Conservation (phyloP, 2,113 vertebrate species). For the Tonatia bakeri region DNA sequence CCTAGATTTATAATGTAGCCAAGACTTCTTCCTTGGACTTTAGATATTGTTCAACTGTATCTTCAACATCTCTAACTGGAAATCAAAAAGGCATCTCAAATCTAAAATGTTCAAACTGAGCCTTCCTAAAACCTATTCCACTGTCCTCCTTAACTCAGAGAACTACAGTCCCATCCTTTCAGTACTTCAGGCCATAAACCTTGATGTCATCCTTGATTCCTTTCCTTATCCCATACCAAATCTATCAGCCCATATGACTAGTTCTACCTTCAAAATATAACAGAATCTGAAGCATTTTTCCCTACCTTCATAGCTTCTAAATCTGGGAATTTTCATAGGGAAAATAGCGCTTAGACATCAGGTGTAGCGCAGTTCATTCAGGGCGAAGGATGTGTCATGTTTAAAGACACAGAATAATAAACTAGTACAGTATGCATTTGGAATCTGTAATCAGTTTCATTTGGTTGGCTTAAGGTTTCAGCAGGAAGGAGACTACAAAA, state of each 20-base stretch:
- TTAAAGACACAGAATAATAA: slow-evolving; percentile 12
- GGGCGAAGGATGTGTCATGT: not conserved
- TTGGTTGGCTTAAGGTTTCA: not conserved
- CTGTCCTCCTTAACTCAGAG: not conserved
- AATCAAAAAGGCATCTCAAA: not conserved
- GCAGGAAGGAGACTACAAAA: not conserved
- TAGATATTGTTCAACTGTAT: not conserved
- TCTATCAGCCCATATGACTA: not conserved
- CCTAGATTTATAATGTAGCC: not conserved
- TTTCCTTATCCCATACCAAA: not conserved
- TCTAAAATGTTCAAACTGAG: not conserved
- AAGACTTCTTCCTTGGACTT: not conserved
- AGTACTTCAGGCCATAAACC: not conserved
- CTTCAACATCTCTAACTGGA: not conserved
- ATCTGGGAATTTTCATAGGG: not conserved
- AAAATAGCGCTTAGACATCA: not conserved
- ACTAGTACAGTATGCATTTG: not conserved
- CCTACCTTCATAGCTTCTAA: not conserved
- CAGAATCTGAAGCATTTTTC: not conserved
- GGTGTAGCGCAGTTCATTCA: not conserved
- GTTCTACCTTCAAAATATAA: not conserved
- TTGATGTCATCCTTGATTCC: not conserved
- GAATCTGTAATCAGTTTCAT: not conserved
- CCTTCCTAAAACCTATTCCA: not conserved
- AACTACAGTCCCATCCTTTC: not conserved